phyloP scores from a whole-genome alignment of 2,113 vertebrate genomes.

The Sminthopsis crassicaudata region DNA sequence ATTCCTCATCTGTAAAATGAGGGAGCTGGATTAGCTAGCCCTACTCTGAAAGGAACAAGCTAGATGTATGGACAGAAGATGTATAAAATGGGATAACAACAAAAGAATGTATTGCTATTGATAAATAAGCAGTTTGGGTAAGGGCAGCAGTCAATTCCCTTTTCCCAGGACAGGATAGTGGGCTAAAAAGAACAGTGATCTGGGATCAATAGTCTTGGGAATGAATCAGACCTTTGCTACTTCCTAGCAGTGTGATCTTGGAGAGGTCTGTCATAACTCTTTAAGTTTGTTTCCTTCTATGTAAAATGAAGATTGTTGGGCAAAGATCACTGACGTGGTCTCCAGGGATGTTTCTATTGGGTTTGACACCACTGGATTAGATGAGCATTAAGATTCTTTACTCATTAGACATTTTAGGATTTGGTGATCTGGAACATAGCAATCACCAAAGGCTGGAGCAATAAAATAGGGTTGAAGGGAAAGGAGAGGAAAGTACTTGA shows the following conservation, averaged over 20 bases:
- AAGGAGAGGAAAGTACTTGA: not conserved
- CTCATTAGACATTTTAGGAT: not conserved
- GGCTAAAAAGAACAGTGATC: not conserved
- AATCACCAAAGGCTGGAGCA: not conserved
- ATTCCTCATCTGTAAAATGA: not conserved
- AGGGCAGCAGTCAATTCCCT: not conserved
- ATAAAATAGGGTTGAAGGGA: not conserved
- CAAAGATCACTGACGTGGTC: not conserved
- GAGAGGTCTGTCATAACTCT: not conserved
- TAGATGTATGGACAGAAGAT: not conserved
- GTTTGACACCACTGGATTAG: not conserved
- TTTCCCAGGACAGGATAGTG: not conserved
- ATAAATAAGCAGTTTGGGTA: not conserved
- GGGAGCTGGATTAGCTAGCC: not conserved
- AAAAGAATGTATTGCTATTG: not conserved
- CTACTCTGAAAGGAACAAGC: not conserved
- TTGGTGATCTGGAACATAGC: not conserved
- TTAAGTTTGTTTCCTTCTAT: not conserved
- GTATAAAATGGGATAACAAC: not conserved
- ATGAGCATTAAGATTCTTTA: not conserved
- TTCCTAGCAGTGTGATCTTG: not conserved
- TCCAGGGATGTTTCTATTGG: not conserved
- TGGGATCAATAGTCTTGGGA: not conserved
- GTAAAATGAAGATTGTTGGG: not conserved
- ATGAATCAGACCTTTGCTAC: slow-evolving; percentile 1